Conservation (phyloP, 2,888 invertebrate species). For the Catotricha subobsoleta region DNA sequence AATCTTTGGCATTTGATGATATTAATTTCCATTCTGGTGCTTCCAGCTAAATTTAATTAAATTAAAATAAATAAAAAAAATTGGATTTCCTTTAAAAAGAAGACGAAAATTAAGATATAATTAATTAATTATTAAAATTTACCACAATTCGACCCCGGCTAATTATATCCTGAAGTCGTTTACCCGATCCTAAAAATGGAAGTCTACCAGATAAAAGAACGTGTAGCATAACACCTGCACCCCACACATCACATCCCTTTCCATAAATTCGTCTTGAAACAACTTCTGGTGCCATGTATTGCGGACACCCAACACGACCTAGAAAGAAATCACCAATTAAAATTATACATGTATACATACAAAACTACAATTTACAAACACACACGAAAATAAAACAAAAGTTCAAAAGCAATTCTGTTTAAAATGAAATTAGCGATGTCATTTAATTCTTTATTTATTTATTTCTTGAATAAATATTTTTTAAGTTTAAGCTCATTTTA, state of each 20-base stretch:
- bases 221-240: conserved; percentile 86
- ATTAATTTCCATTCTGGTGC: conserved; percentile 81
- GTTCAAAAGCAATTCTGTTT: no score
- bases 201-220: conserved; percentile 83
- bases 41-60: conserved; percentile 47
- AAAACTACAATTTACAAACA: no score
- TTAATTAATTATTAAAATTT: conserved; percentile 17
- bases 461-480: no score
- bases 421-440: no score
- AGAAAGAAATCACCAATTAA: conserved; percentile 9
- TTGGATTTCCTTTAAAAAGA: neutral
- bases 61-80: conserved; percentile 2
- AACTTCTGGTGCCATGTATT: conserved; percentile 98
- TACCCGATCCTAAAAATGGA: conserved; percentile 89
- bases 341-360: no score
- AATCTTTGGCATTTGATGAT: conserved; percentile 87
- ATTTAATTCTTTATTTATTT: no score
- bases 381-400: no score
- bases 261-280: conserved; percentile 78
- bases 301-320: conserved; percentile 90
- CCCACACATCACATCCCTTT: conserved; percentile 96
- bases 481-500: no score
- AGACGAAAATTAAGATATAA: neutral
- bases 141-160: conserved; percentile 70
- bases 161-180: conserved; percentile 81